Evolutionary conservation across 2,113 vertebrate genomes (phyloP), one percentile per base, ranked within the genome.

Genomic region (Himantopus leucocephalus): DNA sequence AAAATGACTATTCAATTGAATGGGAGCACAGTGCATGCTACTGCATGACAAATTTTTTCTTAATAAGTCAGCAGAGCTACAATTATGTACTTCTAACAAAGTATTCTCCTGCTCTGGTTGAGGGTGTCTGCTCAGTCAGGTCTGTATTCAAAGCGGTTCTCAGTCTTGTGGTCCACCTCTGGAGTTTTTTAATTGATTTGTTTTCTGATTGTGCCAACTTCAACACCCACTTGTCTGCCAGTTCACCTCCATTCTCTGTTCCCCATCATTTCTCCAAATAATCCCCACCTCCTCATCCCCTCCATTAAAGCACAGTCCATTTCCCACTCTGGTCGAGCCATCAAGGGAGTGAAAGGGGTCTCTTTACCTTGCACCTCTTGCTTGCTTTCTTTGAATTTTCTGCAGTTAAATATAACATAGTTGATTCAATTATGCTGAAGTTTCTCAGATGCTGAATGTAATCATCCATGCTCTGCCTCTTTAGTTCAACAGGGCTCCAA

Each of bases 361-460:
- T 26, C n/a, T 74, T 27, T 35, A 45, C 79, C 37, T 90, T 75
- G 29, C 37, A 74, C 56, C 70, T 82, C 53, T 59, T 6, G 2
- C 53, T 79, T 76, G 53, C 27, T 64, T 47, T 58, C 53, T 89
- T 64, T 64, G 45, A 76, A 91, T 85, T 81, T 94, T 82, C 27
- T 3, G 0, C n/a, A 45, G 91, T 80, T 95, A 92, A 83, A 82
- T 67, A 48, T 43, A 85, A 77, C 63, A 76, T 10, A 18, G 63
- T 71, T 86, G 90, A 90, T 92, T 90, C 82, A 91, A 85, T 96
- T 80, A 85, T 6, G 3, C 43, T 73, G 91, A 81, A 85, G 82
- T 93, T 94, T 85, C 89, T 87, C 62, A 85, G 92, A 88, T 92
- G 84, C 77, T 90, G 74, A 87, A 94, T 68, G 89, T 78, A 94